A percentile compares a stretch with the other conserved stretches of the same genome.
These are phyloP conservation scores for Peromyscus aztecus DNA, from an alignment of 2,797 vertebrate species.

Conservation along the genomic window DNA sequence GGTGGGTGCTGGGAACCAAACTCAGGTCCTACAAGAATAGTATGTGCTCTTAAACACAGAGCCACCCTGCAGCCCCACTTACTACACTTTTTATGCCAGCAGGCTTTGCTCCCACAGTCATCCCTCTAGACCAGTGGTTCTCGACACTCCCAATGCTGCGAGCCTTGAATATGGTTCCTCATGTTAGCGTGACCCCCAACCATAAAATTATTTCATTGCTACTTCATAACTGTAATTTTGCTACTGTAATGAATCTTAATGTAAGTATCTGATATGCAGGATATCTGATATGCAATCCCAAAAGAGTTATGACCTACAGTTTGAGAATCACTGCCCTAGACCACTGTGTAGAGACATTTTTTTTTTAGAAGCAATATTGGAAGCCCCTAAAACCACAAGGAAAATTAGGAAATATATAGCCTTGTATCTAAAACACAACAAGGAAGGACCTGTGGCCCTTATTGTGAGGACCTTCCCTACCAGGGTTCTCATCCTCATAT, in stretches of 20 bases:
- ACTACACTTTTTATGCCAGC: neutral
- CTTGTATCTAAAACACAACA: rapidly evolving
- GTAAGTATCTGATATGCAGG: neutral
- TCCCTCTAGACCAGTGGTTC: neutral
- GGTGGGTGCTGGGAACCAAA: neutral
- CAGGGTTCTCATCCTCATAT: neutral
- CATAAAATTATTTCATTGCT: neutral
- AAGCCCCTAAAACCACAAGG: neutral
- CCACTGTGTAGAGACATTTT: neutral
- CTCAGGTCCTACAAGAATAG: neutral
- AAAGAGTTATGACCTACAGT: neutral
- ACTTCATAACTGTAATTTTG: neutral
- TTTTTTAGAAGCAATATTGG: neutral
- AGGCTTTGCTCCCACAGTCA: neutral
- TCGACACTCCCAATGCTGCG: neutral
- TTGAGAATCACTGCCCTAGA: neutral
- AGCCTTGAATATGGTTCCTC: neutral
- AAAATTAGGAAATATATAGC: neutral
- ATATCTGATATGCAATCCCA: no score
- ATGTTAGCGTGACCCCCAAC: neutral
- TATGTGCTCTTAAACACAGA: neutral
- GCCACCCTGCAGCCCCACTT: neutral
- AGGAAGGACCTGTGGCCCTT: neutral
- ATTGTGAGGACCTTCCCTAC: neutral
- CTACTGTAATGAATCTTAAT: neutral